Conservation (phyloP, 92 coral and sea anemone species). For the Epizoanthus stellaris region DNA sequence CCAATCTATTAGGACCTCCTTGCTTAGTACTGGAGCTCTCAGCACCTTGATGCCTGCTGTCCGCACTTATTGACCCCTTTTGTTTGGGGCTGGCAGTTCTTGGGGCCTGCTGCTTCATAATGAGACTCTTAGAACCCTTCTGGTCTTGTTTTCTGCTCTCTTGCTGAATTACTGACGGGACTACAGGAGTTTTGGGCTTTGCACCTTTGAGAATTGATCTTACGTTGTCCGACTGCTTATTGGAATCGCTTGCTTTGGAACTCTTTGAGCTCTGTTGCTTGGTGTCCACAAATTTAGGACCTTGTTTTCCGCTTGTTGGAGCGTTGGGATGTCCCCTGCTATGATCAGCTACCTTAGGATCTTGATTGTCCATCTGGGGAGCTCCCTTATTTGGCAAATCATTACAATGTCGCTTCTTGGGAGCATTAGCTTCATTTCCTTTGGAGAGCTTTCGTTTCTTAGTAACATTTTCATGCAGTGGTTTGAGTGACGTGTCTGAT, state of each 20-base stretch:
- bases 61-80: not conserved
- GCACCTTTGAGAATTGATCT: not conserved
- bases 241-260: not conserved
- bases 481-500: not conserved
- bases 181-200: not conserved
- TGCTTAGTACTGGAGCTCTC: not conserved
- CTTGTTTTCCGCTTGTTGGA: not conserved
- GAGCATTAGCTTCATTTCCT: not conserved
- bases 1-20: not conserved
- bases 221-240: not conserved
- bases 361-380: not conserved
- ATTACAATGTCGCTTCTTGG: conserved; percentile 22
- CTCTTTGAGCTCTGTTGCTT: not conserved
- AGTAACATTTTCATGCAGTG: not conserved
- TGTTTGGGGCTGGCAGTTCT: not conserved
- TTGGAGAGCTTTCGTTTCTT: not conserved
- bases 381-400: not conserved
- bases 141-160: not conserved
- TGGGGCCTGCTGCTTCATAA: not conserved
- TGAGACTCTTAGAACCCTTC: not conserved
- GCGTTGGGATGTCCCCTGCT: not conserved
- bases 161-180: not conserved
- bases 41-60: not conserved
- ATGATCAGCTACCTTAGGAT: not conserved
- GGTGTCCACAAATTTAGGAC: not conserved